Conservation (phyloP, 1,140 invertebrate species). For the Brachionus calyciflorus region DNA sequence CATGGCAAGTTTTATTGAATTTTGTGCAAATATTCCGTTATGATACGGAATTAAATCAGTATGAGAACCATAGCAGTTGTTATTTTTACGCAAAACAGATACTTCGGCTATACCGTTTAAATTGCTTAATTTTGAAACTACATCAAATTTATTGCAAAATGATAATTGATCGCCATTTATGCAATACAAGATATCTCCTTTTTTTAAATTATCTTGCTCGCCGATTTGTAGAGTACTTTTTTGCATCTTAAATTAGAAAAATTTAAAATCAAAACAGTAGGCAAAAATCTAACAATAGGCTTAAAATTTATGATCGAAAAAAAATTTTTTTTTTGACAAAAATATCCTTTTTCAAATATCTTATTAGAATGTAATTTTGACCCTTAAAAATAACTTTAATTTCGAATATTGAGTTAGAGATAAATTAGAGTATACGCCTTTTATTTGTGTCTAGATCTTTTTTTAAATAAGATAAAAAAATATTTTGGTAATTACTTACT, state of each 20-base stretch:
- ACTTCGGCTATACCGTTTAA: slow-evolving; percentile 17
- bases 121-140: slow-evolving; percentile 22
- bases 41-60: slow-evolving; percentile 29
- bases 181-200: slow-evolving; percentile 25
- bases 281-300: no score
- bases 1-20: slow-evolving; percentile 42
- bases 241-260: no score
- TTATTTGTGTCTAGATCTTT: no score
- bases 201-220: slow-evolving; percentile 37
- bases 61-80: neutral
- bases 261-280: no score
- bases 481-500: no score
- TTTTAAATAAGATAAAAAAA: no score
- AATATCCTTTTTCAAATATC: no score
- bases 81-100: neutral
- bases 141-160: slow-evolving; percentile 7
- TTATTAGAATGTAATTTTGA: no score
- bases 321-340: neutral
- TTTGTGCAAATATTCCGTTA: slow-evolving; percentile 45
- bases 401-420: no score
- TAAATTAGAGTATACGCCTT: no score
- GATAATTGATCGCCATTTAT: slow-evolving; percentile 12
- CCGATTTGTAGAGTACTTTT: slow-evolving; percentile 32
- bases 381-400: neutral
- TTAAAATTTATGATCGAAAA: no score